These are phyloP conservation scores for Tragelaphus oryx DNA, from an alignment of 2,797 vertebrate species.

Conservation along the genomic window DNA sequence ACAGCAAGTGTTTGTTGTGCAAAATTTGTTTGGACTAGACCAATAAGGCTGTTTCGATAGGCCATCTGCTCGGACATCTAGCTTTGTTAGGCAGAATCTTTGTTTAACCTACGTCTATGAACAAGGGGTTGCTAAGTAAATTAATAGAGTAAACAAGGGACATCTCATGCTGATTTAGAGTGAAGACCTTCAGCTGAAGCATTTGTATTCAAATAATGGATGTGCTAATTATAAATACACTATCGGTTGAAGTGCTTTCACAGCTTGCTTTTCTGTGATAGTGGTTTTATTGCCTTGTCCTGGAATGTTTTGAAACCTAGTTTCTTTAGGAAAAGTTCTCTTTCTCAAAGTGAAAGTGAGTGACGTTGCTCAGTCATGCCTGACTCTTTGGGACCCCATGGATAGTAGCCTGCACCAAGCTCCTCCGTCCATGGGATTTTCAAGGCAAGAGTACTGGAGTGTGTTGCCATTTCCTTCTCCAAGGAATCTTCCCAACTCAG, in stretches of 20 bases:
- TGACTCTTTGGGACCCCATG: no score
- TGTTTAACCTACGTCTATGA: background rate
- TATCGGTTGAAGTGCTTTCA: background rate
- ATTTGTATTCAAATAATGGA: background rate
- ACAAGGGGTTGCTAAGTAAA: slow-evolving; percentile 28
- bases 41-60: slow-evolving; percentile 25
- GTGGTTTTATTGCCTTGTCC: background rate
- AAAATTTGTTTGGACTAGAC: slow-evolving; percentile 32
- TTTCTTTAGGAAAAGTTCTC: slow-evolving; percentile 3
- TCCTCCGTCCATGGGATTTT: no score
- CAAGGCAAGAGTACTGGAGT: no score
- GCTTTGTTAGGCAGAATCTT: slow-evolving; percentile 13
- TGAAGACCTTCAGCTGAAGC: slow-evolving; percentile 1
- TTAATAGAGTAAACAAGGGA: slow-evolving; percentile 36
- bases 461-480: no score
- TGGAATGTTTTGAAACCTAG: background rate
- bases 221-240: background rate
- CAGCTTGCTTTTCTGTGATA: background rate
- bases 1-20: background rate
- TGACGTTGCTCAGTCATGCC: no score
- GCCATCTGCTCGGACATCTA: background rate
- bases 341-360: background rate
- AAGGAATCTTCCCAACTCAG: no score
- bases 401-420: no score
- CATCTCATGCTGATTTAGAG: background rate